Conservation (phyloP, 2,113 vertebrate genomes). For the Eupsittula cactorum region DNA sequence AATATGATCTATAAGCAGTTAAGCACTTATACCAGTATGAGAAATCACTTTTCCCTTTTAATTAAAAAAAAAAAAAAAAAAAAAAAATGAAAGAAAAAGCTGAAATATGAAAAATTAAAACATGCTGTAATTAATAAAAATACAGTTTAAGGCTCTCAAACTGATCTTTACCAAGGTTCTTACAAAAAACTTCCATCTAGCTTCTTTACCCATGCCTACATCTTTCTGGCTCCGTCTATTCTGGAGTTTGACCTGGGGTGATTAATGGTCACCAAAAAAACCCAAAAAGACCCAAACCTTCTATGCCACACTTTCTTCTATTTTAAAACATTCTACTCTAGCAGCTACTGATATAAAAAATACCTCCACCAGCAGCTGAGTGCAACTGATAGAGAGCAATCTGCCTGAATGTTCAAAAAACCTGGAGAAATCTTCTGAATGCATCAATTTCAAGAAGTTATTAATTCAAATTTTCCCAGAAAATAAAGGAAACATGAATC, state of each 20-base stretch:
- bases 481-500: neutral
- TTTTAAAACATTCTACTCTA: neutral
- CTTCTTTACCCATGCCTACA: neutral
- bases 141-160: neutral
- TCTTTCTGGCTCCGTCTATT: neutral
- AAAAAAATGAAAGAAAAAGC: neutral
- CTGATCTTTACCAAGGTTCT: neutral
- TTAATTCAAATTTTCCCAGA: neutral
- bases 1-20: neutral
- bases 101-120: neutral
- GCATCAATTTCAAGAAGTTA: neutral
- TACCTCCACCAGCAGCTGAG: neutral
- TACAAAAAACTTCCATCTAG: neutral
- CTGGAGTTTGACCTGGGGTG: neutral
- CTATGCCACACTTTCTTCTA: neutral
- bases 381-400: neutral
- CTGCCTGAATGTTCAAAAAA: neutral
- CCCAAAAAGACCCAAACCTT: neutral
- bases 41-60: too few relatives aligned
- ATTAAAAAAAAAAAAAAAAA: too few relatives aligned
- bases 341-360: neutral
- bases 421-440: neutral
- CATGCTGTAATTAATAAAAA: neutral
- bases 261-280: neutral
- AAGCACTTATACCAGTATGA: too few relatives aligned